These are phyloP conservation scores for Metellina segmentata DNA, from an alignment of 2,888 invertebrate genomes.

Conservation along the genomic window DNA sequence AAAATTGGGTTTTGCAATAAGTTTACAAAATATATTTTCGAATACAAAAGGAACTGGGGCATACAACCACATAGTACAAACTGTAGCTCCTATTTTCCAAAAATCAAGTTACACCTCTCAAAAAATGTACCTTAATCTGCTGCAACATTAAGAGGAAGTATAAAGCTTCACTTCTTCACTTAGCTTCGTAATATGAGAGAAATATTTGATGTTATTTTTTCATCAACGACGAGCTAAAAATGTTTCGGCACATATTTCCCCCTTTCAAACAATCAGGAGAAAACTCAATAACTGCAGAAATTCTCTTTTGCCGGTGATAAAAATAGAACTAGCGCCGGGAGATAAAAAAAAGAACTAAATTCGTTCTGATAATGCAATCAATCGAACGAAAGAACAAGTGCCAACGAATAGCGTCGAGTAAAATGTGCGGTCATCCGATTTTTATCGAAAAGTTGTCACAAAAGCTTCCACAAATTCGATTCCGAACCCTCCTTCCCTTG, in stretches of 20 bases:
- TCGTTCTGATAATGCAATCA: slow-evolving; percentile 59
- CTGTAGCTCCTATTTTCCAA: no score
- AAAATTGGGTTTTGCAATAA: background rate
- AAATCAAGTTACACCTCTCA: background rate
- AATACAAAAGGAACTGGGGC: no score
- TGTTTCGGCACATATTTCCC: background rate
- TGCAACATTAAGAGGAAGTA: background rate
- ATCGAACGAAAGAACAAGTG: slow-evolving; percentile 34
- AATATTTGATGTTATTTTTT: background rate
- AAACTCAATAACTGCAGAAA: slow-evolving; percentile 50
- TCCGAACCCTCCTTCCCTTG: slow-evolving; percentile 52
- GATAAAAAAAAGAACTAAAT: slow-evolving; percentile 14
- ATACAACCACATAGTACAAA: no score
- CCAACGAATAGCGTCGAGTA: slow-evolving; percentile 35
- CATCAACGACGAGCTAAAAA: background rate
- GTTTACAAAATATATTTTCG: background rate
- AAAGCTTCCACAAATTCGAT: slow-evolving; percentile 68
- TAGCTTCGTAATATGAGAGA: background rate
- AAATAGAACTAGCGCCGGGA: slow-evolving; percentile 38
- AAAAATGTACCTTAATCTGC: background rate
- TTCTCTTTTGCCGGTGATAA: slow-evolving; percentile 15
- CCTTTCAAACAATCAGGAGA: slow-evolving; percentile 21
- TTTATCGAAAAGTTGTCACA: slow-evolving; percentile 72
- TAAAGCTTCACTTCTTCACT: background rate
- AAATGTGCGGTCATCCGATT: slow-evolving; percentile 67